Evolutionary conservation across 2,113 vertebrate genomes (phyloP), one percentile per base, ranked within the genome.

Genomic region (Burhinus oedicnemus): DNA sequence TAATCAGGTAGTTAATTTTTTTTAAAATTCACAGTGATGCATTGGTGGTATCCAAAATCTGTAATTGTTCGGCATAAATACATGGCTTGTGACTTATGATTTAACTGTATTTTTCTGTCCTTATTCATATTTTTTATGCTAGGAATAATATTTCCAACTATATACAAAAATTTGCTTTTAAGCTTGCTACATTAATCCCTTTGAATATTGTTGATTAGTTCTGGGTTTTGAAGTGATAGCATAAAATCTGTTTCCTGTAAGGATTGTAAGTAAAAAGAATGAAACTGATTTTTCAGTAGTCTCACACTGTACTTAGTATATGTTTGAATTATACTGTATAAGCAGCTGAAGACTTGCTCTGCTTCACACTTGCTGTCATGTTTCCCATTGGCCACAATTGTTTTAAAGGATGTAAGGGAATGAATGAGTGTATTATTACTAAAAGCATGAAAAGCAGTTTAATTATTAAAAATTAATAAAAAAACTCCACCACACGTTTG

Each of bases 321-420:
- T 58, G 20, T 61, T 11, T 82, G 58, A 94, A 89, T 68, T 82
- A 75, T 49, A 45, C 32, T 78, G 55, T 76, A n/a, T 40, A 15
- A 32, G 12, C 32, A 71, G 36, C 49, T 79, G 70, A 89, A 88
- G 64, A 87, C 34, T 83, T 93, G 29, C 12, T 90, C 55, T 92
- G 21, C 36, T 88, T 27, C 16, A 2, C 36, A 40, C 49, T 80
- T 82, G 32, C 65, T 74, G 13, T 88, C 80, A 34, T 69, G 47
- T 95, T 95, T 90, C 69, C 38, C 29, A n/a, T 36, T n/a, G 65
- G 8, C 30, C 40, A 84, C 62, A 95, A 77, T 57, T 80, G 29
- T 57, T 96, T 89, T 83, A 90, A 89, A 93, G 61, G n/a, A 87
- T 87, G 92, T 95, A 78, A 93, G 74, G 40, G 68, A 90, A 66